Base-by-base conservation (phyloP, 2,797 vertebrate species). In the Tadarida brasiliensis region DNA sequence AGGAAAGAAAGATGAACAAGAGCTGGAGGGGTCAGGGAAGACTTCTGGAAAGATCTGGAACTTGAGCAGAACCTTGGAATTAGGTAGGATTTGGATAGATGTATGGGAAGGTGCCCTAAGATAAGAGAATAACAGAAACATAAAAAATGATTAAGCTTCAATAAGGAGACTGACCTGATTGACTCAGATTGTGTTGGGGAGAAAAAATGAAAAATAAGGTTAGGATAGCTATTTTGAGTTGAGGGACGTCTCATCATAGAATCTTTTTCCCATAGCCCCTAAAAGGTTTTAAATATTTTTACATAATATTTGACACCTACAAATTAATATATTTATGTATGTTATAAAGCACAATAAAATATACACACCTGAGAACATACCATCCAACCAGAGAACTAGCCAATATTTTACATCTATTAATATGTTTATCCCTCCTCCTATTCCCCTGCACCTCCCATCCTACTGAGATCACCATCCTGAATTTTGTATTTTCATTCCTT, bases 11-110 rank as follows among this genome's bases (percentile, higher is more conserved):
- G 22, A 87, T 85, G 19, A 90, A 57, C 3, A 24, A 47, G 47
- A 84, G 56, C 47, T 95, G n/a, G 54, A 47, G 14, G 78, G 56
- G 20, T 67, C 65, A 70, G n/a, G 24, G 30, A 65, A 78, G 54
- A 87, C 57, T 82, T 82, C 56, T 67, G 94, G n/a, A 81, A 93
- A 85, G 59, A 67, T 39, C 33, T 51, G 54, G 26, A 73, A 33
- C n/a, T 68, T 59, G 59, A 81, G 44, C 47, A 76, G 51, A 82
- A 68, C 59, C 59, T 76, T 94, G 44, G 33, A 96, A 86, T 54
- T 33, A 56, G 70, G 22, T 67, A 54, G 5, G 61, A 77, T 87
- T 94, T 87, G 54, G 70, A 76, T 44, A 81, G 49, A 49, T 81
- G 28, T 39, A 61, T 56, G 54, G 44, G n/a, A 88, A 77, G 7